Percentiles rank a stretch among this genome's conserved stretches.
phyloP scores from a whole-genome alignment of 2,888 invertebrate genomes.

The Corythucha ciliata region DNA sequence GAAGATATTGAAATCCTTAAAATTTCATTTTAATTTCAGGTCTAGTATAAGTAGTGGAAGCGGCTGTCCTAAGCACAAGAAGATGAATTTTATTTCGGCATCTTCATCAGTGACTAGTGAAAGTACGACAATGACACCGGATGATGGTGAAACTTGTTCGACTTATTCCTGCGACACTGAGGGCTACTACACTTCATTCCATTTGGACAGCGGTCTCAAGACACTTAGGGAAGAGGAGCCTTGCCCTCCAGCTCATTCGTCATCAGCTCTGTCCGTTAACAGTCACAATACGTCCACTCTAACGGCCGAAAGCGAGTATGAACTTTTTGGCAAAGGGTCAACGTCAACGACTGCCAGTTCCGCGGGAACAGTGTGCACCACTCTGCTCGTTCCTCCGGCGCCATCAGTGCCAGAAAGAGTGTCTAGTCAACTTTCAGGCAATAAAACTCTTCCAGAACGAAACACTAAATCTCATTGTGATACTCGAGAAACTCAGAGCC shows the following conservation, averaged over 20 bases:
- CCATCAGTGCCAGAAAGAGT: constrained; percentile 76
- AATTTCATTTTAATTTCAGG: constrained; percentile 35
- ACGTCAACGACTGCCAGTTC: constrained; percentile 86
- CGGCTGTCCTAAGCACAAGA: constrained; percentile 42
- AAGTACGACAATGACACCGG: constrained; percentile 73
- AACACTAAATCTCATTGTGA: constrained; percentile 27
- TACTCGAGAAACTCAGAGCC: constrained; percentile 32
- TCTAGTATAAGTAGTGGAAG: constrained; percentile 44
- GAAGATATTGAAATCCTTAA: not conserved
- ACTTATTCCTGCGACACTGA: constrained; percentile 94
- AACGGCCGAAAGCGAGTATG: constrained; percentile 78
- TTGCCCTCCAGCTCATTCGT: constrained; percentile 58
- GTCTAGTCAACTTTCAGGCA: constrained; percentile 43
- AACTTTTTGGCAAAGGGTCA: constrained; percentile 74
- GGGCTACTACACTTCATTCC: constrained; percentile 96
- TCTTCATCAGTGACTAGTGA: constrained; percentile 77
- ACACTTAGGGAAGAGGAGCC: constrained; percentile 66
- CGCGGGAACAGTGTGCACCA: constrained; percentile 81
- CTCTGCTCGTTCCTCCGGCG: constrained; percentile 57
- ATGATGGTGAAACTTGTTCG: constrained; percentile 67
- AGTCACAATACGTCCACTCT: constrained; percentile 48
- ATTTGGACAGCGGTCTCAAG: constrained; percentile 87
- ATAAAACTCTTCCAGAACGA: constrained; percentile 32
- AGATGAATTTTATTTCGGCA: constrained; percentile 50
- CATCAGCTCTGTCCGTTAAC: constrained; percentile 54